Evolutionary conservation across 2,888 invertebrate species (phyloP), one percentile per base, ranked within the genome.

Genomic region (Drosophila anomalata): DNA sequence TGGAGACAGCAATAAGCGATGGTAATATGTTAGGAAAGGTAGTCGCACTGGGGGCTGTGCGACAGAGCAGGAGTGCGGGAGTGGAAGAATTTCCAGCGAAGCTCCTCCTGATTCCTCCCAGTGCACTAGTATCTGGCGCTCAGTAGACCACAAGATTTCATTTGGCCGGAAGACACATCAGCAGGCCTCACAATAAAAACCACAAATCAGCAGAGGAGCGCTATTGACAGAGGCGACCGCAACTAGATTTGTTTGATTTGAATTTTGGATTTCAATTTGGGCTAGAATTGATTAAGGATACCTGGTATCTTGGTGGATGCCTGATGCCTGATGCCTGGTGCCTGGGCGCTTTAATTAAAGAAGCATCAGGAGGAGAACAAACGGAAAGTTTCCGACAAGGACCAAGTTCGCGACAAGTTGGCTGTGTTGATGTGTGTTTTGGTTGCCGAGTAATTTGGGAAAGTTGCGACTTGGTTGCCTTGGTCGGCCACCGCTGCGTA

Each of bases 401-500:
- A 39, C 11, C 5, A 36, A 46, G 56, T 26, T 44, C n/a, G 57
- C 63, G 63, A 65, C 66, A 65, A 65, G 63, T 65, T 63, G 42
- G n/a, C 36, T 8, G 51, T 14, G 44, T 12, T 58, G 41, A 24
- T 58, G 58, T 47, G 47, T 53, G 42, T 4, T 36, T n/a, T 5
- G 36, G n/a, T 12, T 5, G 33, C 12, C 11, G 4, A 17, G 42
- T 42, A 42, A 42, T 17, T 20, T 22, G 24, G 42, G 11, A 42
- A 42, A 9, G 42, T 20, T 20, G n/a, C 12, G 36, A 36, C 9
- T 5, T 20, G 17, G 26, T 33, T 22, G 39, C 52, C 39, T 17
- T 17, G 17, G 17, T 17, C 22, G 69, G 50, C 65, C 26, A 54
- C 41, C 66, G 26, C 46, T 24, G 44, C 44, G 82, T 70, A 82